These are phyloP conservation scores for Struthidea cinerea DNA, from an alignment of 2,113 vertebrate genomes.

Conservation along the genomic window DNA sequence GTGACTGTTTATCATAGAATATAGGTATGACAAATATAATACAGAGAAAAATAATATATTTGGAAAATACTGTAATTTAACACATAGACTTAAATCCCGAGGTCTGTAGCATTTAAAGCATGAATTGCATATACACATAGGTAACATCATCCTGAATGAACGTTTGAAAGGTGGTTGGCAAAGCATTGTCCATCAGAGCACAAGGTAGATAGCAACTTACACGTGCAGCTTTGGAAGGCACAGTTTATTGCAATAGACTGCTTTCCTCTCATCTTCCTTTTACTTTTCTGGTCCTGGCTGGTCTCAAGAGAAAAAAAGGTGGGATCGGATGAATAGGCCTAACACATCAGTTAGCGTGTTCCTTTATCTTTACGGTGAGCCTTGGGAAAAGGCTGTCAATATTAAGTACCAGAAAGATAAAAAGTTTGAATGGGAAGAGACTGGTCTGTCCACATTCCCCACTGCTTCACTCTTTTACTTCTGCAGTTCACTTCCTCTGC, in stretches of 20 bases:
- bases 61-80: not conserved
- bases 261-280: not conserved
- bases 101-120: not conserved
- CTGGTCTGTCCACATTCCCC: not conserved
- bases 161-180: not conserved
- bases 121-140: not conserved
- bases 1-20: not conserved
- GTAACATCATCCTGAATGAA: not conserved
- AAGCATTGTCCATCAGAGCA: not conserved
- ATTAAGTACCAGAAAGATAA: not conserved
- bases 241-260: not conserved
- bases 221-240: not conserved
- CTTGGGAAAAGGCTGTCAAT: not conserved
- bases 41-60: not conserved
- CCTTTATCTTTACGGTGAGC: not conserved
- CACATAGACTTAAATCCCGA: not conserved
- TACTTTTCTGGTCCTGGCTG: not conserved
- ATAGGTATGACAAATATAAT: not conserved
- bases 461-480: not conserved
- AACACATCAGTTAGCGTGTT: not conserved
- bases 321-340: not conserved
- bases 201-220: not conserved
- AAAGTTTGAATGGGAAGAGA: not conserved
- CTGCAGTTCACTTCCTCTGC: not conserved
- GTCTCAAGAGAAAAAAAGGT: not conserved